Evolutionary conservation across 64 coral and sea anemone species (phyloP), one percentile per base, ranked within the genome.

Genomic region (Cladopsammia gracilis): DNA sequence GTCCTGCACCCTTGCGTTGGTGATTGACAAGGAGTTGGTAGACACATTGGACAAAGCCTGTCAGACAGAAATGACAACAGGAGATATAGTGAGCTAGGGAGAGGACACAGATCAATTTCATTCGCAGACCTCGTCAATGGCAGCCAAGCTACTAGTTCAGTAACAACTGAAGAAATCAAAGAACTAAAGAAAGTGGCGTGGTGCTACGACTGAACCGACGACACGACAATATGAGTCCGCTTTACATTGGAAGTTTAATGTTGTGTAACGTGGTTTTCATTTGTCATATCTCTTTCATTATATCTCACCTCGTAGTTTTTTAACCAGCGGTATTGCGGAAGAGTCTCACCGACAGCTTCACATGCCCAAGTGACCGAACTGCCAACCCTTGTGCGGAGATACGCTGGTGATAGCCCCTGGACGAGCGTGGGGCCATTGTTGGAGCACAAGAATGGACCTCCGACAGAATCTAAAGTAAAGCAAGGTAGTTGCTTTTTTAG

Each of bases 311-410:
- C 22, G 56, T 72, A 94, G 57, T 94, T 79, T 72, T 94, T 94
- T 18, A 79, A 22, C 92, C 92, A 94, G 52, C 77, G 86, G 76
- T 94, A 94, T 51, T 47, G 23, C 1, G 86, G 92, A 71, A 45
- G 57, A 73, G 58, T 64, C 7, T 64, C 65, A 45, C 83, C 92
- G 20, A 94, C 66, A 22, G 92, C 92, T n/a, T 94, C 85, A 62
- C 92, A 94, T 56, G 92, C 15, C 92, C 92, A 94, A 51, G 86
- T 82, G 92, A 89, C 75, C 23, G 75, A 71, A 47, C 60, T 89
- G 2, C 85, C 75, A 26, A 94, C 64, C 25, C 74, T 89, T 51
- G 64, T 81, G 7, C 92, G 92, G 10, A 94, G 50, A 71, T 24
- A 80, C 3, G 73, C 20, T 11, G 92, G 86, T 1, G 76, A 73